Base-by-base conservation (phyloP, 1,140 invertebrate species). In the Neodiprion fabricii region DNA sequence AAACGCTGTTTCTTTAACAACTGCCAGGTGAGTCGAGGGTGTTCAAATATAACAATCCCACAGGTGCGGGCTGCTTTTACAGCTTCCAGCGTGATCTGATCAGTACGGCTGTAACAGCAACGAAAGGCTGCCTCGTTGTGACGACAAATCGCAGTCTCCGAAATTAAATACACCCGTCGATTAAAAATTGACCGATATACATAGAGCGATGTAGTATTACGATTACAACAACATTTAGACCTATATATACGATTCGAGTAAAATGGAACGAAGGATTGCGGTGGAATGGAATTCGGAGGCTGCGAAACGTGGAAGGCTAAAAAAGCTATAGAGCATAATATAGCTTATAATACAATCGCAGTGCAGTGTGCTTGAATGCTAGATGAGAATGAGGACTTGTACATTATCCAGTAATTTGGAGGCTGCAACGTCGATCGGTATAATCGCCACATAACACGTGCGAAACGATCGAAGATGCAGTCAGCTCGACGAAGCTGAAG, bases 51-150 rank as follows among this genome's bases (percentile, higher is more conserved):
- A 87, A 87, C n/a, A 61, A 61, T 17, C n/a, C 11, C n/a, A 17
- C 85, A 82, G 86, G 85, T 86, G 86, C 84, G 85, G 81, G 77
- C 75, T 83, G 83, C 84, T 84, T 74, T 83, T 78, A 82, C 85
- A 86, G 84, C 84, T 84, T 83, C 76, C 68, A 73, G 9, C 53
- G 28, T 40, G 28, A 61, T 61, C 53, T 8, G 53, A 14, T 14
- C 53, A 40, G 5, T 61, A 61, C 53, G 53, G 53, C 53, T 61
- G 53, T 61, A 8, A 9, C 3, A 40, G 5, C 28, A 40, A 40
- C 2, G 28, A 40, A 0, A 40, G 28, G 28, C 28, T 40, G 28
- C 28, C 28, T 40, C 28, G 28, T 40, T 40, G 28, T 40, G 5
- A 40, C 28, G 5, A 40, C 28, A 5, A 40, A 3, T 40, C 28